These are phyloP conservation scores for Neodiprion fabricii DNA, from an alignment of 1,140 invertebrate species.

Conservation along the genomic window DNA sequence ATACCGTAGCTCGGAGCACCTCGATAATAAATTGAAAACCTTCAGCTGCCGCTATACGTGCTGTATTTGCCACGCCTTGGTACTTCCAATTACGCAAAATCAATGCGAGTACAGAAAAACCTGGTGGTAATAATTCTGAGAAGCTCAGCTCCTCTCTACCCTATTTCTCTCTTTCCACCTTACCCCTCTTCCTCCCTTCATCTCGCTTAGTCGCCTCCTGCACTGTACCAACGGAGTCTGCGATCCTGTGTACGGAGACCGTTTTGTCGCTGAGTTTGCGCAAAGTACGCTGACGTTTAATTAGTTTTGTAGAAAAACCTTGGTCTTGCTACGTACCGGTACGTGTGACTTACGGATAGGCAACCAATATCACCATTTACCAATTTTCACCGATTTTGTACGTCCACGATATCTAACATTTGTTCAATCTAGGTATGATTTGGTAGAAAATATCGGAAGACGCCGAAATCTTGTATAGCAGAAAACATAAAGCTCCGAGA, in stretches of 20 bases:
- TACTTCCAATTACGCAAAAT: constrained; percentile 16
- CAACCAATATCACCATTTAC: too few species aligned
- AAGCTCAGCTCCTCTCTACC: background rate
- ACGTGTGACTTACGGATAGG: too few species aligned
- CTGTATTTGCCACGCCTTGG: background rate
- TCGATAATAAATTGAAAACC: too few species aligned
- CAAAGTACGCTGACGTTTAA: constrained; percentile 12
- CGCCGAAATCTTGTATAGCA: background rate
- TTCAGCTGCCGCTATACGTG: too few species aligned
- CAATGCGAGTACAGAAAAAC: constrained; percentile 14
- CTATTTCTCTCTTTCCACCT: too few species aligned
- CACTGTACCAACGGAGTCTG: background rate
- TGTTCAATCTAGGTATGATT: constrained; percentile 12
- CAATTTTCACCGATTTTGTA: background rate
- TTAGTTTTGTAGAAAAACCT: constrained; percentile 16
- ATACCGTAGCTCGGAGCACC: too few species aligned
- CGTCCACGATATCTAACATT: constrained; percentile 1
- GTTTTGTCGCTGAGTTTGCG: constrained; percentile 20
- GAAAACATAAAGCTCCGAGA: too few species aligned
- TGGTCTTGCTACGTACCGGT: too few species aligned
- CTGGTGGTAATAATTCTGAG: constrained; percentile 14
- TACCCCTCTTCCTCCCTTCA: too few species aligned
- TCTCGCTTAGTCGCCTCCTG: too few species aligned
- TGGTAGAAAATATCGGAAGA: constrained; percentile 12
- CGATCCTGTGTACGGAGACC: background rate